Percentiles rank a stretch among this genome's conserved stretches.
phyloP scores from a whole-genome alignment of 2,797 vertebrate species.

The Spheniscus humboldti region DNA sequence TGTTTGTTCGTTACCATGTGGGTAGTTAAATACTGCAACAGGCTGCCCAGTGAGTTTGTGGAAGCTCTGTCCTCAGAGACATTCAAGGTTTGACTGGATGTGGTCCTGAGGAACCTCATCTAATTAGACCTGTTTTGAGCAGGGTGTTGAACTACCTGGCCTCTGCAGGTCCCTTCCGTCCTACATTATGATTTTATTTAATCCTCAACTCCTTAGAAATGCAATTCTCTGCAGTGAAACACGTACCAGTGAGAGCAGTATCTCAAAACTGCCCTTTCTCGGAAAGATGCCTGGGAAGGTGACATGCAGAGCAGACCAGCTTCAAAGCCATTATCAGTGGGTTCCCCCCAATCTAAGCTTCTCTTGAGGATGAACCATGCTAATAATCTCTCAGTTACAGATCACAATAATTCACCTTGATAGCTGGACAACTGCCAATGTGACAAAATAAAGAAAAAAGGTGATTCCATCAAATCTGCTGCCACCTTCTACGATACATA shows the following conservation, averaged over 20 bases:
- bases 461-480: not conserved
- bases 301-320: not conserved
- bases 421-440: not conserved
- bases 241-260: accelerated
- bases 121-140: not conserved
- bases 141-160: not conserved
- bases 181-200: not conserved
- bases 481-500: not conserved
- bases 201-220: not conserved
- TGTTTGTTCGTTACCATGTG: not conserved
- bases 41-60: not conserved
- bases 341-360: not conserved
- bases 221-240: not conserved
- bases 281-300: not conserved
- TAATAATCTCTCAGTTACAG: not conserved
- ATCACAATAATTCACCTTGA: not conserved
- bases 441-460: not conserved
- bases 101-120: not conserved
- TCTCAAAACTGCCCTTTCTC: not conserved
- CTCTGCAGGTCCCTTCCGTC: not conserved
- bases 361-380: not conserved
- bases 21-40: not conserved
- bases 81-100: not conserved
- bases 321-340: not conserved
- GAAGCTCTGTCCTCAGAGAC: not conserved